A percentile compares a stretch with the other conserved stretches of the same genome.
Conservation (phyloP, 1,140 invertebrate species). For the Apolygus lucorum region DNA sequence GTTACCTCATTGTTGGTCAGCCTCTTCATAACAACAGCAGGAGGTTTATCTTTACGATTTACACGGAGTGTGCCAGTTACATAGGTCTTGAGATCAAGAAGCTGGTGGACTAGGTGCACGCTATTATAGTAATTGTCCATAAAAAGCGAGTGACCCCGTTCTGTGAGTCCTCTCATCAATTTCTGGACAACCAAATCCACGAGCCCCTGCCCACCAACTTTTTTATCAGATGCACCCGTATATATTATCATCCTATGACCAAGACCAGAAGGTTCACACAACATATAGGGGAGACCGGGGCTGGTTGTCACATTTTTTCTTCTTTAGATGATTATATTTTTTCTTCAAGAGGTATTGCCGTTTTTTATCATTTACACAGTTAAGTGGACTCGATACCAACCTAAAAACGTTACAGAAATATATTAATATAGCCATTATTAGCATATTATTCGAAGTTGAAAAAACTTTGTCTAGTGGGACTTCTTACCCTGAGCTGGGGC, state of each 20-base stretch:
- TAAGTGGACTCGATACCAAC: too few relatives aligned
- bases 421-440: too few relatives aligned
- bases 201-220: conserved; percentile 19
- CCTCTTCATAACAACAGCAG: conserved; percentile 37
- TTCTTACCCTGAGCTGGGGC: too few relatives aligned
- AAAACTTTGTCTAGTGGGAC: too few relatives aligned
- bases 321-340: too few relatives aligned
- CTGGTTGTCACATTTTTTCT: too few relatives aligned
- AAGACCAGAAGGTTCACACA: conserved; percentile 29
- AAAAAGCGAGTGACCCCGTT: conserved; percentile 24
- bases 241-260: conserved; percentile 24
- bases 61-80: conserved; percentile 41
- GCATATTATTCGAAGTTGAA: too few relatives aligned
- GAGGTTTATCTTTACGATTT: conserved; percentile 38
- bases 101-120: conserved; percentile 38
- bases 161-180: conserved; percentile 23
- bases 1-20: conserved; percentile 38
- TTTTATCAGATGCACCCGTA: conserved; percentile 8
- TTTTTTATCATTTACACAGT: too few relatives aligned
- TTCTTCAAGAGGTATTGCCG: too few relatives aligned
- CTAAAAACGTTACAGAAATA: too few relatives aligned
- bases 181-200: conserved; percentile 24
- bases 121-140: conserved; percentile 39
- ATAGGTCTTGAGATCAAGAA: conserved; percentile 41
- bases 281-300: too few relatives aligned